Conservation (phyloP, 1,140 invertebrate genomes). For the Piezodorus guildinii region DNA sequence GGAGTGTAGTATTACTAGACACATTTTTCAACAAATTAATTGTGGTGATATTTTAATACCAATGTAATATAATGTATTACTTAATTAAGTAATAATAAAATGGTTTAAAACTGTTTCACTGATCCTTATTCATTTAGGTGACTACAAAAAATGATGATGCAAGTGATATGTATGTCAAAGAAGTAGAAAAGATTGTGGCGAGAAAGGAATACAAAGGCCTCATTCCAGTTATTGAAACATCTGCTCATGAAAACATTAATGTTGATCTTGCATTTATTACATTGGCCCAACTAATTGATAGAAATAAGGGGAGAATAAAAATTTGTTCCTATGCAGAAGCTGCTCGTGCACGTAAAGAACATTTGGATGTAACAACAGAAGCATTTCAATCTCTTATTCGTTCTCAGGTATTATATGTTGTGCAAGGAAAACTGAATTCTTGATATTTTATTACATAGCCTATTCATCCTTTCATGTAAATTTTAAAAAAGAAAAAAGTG, state of each 20-base stretch:
- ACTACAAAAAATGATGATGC: slow-evolving; percentile 96
- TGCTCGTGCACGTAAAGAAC: slow-evolving; percentile 69
- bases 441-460: too few species aligned
- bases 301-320: slow-evolving; percentile 50
- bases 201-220: slow-evolving; percentile 84
- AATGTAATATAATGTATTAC: too few species aligned
- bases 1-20: too few species aligned
- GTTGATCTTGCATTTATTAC: slow-evolving; percentile 88
- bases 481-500: too few species aligned
- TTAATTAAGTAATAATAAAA: too few species aligned
- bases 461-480: too few species aligned
- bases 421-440: too few species aligned
- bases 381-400: slow-evolving; percentile 74
- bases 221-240: slow-evolving; percentile 86
- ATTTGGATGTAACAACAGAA: slow-evolving; percentile 78
- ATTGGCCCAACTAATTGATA: slow-evolving; percentile 84
- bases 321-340: slow-evolving; percentile 80
- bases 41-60: too few species aligned
- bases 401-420: slow-evolving; percentile 55
- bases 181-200: slow-evolving; percentile 77
- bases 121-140: slow-evolving; percentile 12
- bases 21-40: too few species aligned
- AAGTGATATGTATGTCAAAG: slow-evolving; percentile 73
- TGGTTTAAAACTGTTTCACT: not conserved
- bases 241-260: slow-evolving; percentile 93